Base-by-base conservation (phyloP, 2,888 invertebrate species). In the Leptinotarsa tumamoca region DNA sequence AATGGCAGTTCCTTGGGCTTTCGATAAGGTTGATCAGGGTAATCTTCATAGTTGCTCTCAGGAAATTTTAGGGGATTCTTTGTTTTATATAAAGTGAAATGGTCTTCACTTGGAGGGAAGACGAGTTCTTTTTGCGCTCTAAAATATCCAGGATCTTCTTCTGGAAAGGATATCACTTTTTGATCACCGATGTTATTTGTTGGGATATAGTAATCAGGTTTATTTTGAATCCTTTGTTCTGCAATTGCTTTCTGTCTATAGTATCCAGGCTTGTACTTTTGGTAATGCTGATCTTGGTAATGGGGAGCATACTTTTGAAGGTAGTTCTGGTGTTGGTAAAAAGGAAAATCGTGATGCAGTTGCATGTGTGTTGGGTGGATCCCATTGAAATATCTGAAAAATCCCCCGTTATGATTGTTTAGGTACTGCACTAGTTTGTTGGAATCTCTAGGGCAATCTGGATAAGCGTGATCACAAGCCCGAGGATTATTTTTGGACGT, bases 371-470 rank as follows among this genome's bases (percentile, higher is more conserved):
- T 15, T 71, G 90, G 90, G 61, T 80, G 67, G 3, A 90, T 84
- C 52, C 90, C 90, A 78, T 91, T 93, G 85, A 95, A 95, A 85
- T 94, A 95, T 78, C 94, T 90, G 85, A 95, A 96, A 88, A 96
- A 95, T 1, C 96, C 96, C 58, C 96, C 96, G 74, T 95, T 95
- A 85, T 96, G 93, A 87, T 95, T 96, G 89, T 96, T 96, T 70
- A 96, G 89, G 86, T 96, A 96, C 86, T 93, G 90, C 54, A 95
- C 91, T 14, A 96, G 90, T 81, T 92, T 91, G 80, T 93, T 93
- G 50, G 94, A 91, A 85, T 94, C 93, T 68, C 90, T 91, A 0
- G 96, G 96, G 84, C 96, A 96, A 71, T 90, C 90, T 0, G 94
- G 92, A 84, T 95, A 96, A 14, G 93, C 93, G 76, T 90, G 89